Base-by-base conservation (phyloP, 2,888 invertebrate genomes). In the Stegophylla sp. region DNA sequence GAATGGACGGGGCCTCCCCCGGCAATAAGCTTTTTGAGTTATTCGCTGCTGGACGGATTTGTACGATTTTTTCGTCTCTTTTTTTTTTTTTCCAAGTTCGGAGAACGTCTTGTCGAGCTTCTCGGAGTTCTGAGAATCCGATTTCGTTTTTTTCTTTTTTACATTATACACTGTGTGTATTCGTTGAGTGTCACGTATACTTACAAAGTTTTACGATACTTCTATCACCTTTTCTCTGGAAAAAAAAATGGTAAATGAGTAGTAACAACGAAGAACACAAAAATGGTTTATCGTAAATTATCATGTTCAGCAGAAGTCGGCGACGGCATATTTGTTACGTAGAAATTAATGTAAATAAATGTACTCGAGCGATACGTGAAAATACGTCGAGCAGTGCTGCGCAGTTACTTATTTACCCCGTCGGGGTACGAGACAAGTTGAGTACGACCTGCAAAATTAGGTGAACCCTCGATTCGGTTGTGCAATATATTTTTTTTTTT, bases 11-110 rank as follows among this genome's bases (percentile, higher is more conserved):
- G 34, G 34, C 4, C 7, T 1, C 1, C 4, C 7, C 1, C 1
- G 17, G 28, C 61, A 17, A 17, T 61, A 10, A 10, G 23, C 9
- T 20, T 53, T 53, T 9, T 7, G 20, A 53, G 4, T 53, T 53
- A 53, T 53, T 53, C 53, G n/a, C 53, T n/a, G n/a, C 53, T 53
- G n/a, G 53, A 53, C 53, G 23, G 53, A 53, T 53, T 53, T 20
- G 10, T 10, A 53, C 53, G 51, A 51, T 20, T 53, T 53, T 51
- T 53, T 53, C 2, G 23, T 20, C 5, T 9, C 1, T 23, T 10
- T 53, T 15, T 10, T 9, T 23, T 10, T 53, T 15, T 10, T 9
- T 20, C n/a, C 15, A 10, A 1, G 7, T 20, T 10, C 2, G 53
- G 53, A 23, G 20, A 53, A 10, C 23, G n/a, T 53, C 53, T 53